These are phyloP conservation scores for Platycnemis pennipes DNA, from an alignment of 2,888 invertebrate genomes.

Conservation along the genomic window DNA sequence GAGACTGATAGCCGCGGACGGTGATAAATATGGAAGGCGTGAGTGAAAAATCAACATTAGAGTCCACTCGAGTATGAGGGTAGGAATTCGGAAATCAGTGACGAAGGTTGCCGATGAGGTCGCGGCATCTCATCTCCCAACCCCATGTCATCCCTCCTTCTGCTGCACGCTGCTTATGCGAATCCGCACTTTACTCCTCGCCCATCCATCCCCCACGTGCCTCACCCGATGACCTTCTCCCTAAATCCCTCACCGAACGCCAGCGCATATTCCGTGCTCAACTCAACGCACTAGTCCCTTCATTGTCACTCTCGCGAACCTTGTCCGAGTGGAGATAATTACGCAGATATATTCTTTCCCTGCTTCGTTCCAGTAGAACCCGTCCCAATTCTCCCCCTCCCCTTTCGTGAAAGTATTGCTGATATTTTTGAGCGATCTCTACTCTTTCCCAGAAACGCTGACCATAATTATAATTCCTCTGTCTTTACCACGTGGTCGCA, in stretches of 20 bases:
- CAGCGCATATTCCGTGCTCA: not conserved
- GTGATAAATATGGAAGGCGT: not conserved
- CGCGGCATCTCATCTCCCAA: not conserved
- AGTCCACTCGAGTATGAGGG: not conserved
- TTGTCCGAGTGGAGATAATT: not conserved
- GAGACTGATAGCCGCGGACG: not conserved
- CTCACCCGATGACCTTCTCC: not conserved
- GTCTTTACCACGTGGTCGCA: too few relatives aligned
- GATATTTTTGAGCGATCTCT: too few relatives aligned
- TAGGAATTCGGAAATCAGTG: not conserved
- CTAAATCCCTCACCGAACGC: not conserved
- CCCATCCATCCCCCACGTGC: not conserved
- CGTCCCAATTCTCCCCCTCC: not conserved
- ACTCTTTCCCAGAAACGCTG: too few relatives aligned
- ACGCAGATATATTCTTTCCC: not conserved
- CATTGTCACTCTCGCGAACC: constrained; percentile 20
- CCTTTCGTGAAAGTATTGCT: not conserved
- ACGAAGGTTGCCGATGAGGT: not conserved
- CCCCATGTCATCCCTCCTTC: not conserved
- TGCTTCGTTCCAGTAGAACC: not conserved
- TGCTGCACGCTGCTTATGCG: not conserved
- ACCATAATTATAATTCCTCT: too few relatives aligned
- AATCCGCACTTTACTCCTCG: not conserved
- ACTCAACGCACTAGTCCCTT: not conserved
- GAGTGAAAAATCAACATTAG: not conserved